phyloP scores from a whole-genome alignment of 2,797 vertebrate species.

The Avahi laniger region DNA sequence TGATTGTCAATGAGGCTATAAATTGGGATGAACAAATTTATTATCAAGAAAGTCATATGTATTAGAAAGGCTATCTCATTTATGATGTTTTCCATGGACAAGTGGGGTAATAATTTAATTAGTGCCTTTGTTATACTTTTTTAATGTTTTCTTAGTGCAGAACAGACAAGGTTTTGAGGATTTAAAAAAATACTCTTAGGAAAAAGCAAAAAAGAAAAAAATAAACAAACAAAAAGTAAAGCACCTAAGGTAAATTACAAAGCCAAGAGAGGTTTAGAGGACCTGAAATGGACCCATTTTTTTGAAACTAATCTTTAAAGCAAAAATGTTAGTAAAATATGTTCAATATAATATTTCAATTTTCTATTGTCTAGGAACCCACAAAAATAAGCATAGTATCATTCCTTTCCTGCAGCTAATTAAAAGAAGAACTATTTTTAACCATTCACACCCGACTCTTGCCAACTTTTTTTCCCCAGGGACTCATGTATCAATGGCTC shows the following conservation, averaged over 20 bases:
- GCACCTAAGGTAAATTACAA: neutral
- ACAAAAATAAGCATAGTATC: neutral
- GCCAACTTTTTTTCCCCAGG: neutral
- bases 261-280: neutral
- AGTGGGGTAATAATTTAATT: neutral
- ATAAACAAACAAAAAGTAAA: neutral
- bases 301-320: neutral
- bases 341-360: neutral
- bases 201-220: neutral
- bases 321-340: neutral
- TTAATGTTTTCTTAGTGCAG: neutral
- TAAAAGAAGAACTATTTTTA: neutral
- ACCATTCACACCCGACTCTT: neutral
- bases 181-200: neutral
- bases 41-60: neutral
- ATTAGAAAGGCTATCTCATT: neutral
- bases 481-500: neutral
- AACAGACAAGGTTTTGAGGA: neutral
- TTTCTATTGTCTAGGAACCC: neutral
- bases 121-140: neutral
- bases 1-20: neutral
- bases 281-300: neutral
- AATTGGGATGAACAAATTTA: neutral
- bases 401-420: neutral
- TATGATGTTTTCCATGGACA: neutral